These are phyloP conservation scores for Paelopatides confundens DNA, from an alignment of 53 echinoderm and acorn worm species.

Conservation along the genomic window DNA sequence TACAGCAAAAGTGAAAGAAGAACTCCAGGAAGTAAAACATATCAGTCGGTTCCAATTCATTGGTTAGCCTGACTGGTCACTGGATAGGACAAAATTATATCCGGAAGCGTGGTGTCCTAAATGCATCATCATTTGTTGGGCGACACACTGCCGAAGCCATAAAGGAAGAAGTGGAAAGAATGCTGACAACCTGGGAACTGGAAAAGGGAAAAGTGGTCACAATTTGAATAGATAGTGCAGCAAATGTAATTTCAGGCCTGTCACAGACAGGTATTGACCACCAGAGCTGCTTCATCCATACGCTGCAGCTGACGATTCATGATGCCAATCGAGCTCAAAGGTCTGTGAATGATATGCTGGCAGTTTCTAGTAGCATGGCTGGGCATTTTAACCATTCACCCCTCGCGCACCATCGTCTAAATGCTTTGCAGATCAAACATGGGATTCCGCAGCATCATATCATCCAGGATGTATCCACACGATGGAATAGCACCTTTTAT, in stretches of 20 bases:
- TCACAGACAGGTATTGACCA: neutral
- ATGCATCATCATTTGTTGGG: conserved; percentile 28
- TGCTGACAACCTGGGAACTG: conserved; percentile 30
- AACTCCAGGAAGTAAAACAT: neutral
- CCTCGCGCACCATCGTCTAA: conserved; percentile 17
- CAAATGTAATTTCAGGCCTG: neutral
- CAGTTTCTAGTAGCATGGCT: conserved; percentile 18
- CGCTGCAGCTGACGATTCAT: conserved; percentile 35
- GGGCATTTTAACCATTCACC: conserved; percentile 50
- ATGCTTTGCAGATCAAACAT: conserved; percentile 20
- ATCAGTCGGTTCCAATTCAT: conserved; percentile 16
- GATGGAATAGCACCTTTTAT: conserved; percentile 44
- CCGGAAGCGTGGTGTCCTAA: conserved; percentile 20
- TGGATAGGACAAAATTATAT: conserved; percentile 35
- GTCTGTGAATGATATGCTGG: conserved; percentile 36
- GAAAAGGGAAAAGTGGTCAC: conserved; percentile 8
- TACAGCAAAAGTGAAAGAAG: neutral
- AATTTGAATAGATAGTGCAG: conserved; percentile 33
- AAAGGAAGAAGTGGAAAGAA: conserved; percentile 20
- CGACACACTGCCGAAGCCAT: conserved; percentile 44
- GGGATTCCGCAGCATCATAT: conserved; percentile 21
- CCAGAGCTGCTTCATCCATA: conserved; percentile 52
- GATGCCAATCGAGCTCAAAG: conserved; percentile 14
- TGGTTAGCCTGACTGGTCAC: conserved; percentile 17
- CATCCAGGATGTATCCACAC: conserved; percentile 27